These are phyloP conservation scores for Exaiptasia diaphana DNA, from an alignment of 64 coral and sea anemone species.

Conservation along the genomic window DNA sequence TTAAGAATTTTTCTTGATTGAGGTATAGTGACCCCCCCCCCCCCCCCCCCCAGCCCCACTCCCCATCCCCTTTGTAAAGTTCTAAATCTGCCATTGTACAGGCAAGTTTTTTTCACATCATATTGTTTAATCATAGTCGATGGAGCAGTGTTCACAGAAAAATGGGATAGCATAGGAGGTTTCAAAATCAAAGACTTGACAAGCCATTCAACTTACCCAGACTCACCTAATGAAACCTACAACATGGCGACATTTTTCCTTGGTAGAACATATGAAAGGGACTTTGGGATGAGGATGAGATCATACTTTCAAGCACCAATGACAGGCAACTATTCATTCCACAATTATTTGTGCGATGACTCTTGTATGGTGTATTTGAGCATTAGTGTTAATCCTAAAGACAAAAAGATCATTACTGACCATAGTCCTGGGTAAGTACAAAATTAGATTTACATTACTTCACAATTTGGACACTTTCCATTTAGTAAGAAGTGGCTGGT, in stretches of 20 bases:
- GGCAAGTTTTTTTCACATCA: too few species aligned
- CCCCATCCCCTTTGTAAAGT: too few species aligned
- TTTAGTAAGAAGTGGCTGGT: too few species aligned
- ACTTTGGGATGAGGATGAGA: constrained; percentile 14
- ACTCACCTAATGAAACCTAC: neutral
- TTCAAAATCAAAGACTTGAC: neutral
- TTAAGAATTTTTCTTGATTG: too few species aligned
- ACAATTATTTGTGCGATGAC: constrained; percentile 31
- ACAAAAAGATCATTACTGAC: constrained; percentile 8
- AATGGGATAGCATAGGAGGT: neutral
- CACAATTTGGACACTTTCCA: too few species aligned
- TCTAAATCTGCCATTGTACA: too few species aligned
- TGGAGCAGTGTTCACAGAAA: neutral
- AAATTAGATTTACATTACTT: too few species aligned
- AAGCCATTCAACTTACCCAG: neutral
- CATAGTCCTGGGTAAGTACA: too few species aligned
- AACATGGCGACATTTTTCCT: neutral
- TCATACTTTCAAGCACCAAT: constrained; percentile 27
- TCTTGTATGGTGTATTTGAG: constrained; percentile 35
- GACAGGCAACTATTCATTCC: constrained; percentile 39
- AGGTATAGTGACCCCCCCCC: too few species aligned
- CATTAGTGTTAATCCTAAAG: constrained; percentile 7
- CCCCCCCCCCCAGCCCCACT: too few species aligned
- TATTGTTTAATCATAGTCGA: neutral
- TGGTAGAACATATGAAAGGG: neutral